Conservation (phyloP, 2,797 vertebrate species). For the Cygnus olor region DNA sequence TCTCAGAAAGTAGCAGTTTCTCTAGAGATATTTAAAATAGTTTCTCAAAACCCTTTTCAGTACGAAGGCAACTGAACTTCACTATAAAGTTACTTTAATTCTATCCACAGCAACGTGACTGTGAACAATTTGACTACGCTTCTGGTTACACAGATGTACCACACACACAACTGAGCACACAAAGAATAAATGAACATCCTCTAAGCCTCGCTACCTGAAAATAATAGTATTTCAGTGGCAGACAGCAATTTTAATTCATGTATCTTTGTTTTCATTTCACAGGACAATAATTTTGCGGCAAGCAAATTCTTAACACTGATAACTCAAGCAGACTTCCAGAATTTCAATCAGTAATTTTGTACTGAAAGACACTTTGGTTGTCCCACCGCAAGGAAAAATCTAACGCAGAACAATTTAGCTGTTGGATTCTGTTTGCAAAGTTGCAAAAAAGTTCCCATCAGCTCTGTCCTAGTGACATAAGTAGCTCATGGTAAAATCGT, state of each 20-base stretch:
- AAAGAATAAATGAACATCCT: not conserved
- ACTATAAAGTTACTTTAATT: not conserved
- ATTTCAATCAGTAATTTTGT: not conserved
- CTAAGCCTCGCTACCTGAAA: not conserved
- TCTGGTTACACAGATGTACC: not conserved
- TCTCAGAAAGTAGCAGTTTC: not conserved
- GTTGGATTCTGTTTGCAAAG: not conserved
- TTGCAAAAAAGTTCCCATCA: not conserved
- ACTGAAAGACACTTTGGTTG: not conserved
- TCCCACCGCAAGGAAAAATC: not conserved
- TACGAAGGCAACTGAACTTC: not conserved
- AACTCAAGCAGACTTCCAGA: not conserved
- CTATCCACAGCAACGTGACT: not conserved
- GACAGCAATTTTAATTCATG: not conserved
- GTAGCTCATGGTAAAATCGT: not conserved
- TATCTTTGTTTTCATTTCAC: not conserved
- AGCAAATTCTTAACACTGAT: not conserved
- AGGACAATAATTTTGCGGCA: not conserved
- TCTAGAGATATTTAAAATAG: not conserved
- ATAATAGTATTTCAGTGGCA: not conserved
- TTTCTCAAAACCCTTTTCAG: not conserved
- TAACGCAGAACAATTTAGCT: not conserved
- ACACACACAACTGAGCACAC: rapidly evolving
- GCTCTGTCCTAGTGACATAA: rapidly evolving
- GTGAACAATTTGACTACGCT: not conserved